Evolutionary conservation across 1,140 invertebrate species (phyloP).

Genomic region (Neocloeon triangulifer): DNA sequence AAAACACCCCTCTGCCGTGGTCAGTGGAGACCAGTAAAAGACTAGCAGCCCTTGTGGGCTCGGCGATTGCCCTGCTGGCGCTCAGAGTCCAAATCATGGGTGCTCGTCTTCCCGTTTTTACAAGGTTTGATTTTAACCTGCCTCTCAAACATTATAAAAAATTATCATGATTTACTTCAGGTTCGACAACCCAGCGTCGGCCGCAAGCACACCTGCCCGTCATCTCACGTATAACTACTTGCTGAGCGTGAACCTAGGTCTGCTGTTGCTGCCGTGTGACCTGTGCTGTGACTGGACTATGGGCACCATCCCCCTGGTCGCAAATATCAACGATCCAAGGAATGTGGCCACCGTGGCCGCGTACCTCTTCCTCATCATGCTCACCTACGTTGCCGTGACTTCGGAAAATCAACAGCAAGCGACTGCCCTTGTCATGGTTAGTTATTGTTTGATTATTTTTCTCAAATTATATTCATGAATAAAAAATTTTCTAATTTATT

Average conservation of each 20-base stretch:
- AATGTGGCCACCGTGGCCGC: constrained; percentile 65
- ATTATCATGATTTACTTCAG: constrained; percentile 17
- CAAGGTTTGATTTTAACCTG: too few species aligned
- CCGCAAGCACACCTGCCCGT: constrained; percentile 46
- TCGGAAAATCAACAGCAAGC: constrained; percentile 38
- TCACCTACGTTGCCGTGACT: constrained; percentile 38
- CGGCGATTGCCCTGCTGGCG: constrained; percentile 62
- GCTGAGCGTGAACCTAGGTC: constrained; percentile 71
- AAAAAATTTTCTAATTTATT: not conserved
- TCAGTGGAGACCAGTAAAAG: constrained; percentile 52
- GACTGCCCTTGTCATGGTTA: constrained; percentile 63
- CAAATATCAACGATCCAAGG: constrained; percentile 51
- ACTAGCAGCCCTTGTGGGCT: constrained; percentile 46
- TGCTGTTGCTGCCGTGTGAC: constrained; percentile 68
- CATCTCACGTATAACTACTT: constrained; percentile 89
- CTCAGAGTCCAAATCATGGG: constrained; percentile 84
- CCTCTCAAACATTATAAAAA: constrained; percentile 6
- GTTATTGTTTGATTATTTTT: too few species aligned
- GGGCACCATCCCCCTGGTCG: constrained; percentile 79
- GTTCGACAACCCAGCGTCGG: constrained; percentile 84
- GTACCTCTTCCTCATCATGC: constrained; percentile 33
- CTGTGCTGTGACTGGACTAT: constrained; percentile 98
- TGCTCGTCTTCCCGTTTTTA: constrained; percentile 86
- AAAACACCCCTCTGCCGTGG: constrained; percentile 41
- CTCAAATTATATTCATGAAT: constrained; percentile 2